Evolutionary conservation across 35 echinoderm and acorn worm species (phyloP), one percentile per base, ranked within the genome.

Genomic region (Anneissia japonica): DNA sequence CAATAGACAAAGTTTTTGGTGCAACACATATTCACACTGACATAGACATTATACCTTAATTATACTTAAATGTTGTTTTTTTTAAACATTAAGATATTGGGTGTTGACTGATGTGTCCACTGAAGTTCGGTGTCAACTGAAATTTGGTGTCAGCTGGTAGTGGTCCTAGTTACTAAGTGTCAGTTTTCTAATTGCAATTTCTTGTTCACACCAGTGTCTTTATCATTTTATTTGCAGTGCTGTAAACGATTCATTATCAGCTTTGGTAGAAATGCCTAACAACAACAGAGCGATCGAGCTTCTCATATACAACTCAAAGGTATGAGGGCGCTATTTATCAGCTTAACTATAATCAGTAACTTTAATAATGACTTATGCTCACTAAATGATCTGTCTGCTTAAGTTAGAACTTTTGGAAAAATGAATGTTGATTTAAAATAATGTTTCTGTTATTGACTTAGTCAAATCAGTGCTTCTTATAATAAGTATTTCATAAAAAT

Each of bases 211-310:
- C 6, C n/a, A 28, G 51, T 79, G 56, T 30, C 32, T 46, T 74
- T 51, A 19, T 36, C 17, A 17, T 84, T 80, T 76, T 31, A 45
- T 76, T 80, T 81, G 0, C 86, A 98, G 95, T 83, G 89, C 93
- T 83, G 90, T 89, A 39, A 74, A 85, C 39, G 91, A 89, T 46
- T 91, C 92, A 10, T 77, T 98, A 30, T 90, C 89, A 75, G 88
- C 95, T 11, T 80, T 98, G n/a, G 87, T 93, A 39, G 90, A 98
- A 36, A 98, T 98, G 81, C 90, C 90, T 46, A 83, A 93, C 79
- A 92, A 94, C 55, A 98, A 92, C 37, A 93, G 92, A 83, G 89
- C 92, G 13, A 87, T 90, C 35, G 95, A 98, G 56, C 72, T 98
- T 14, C 74, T 93, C 21, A 88, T 93, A 30, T 46, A 86, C 37